These are phyloP conservation scores for Takifugu rubripes DNA, from an alignment of 2,797 vertebrate species.

Conservation along the genomic window DNA sequence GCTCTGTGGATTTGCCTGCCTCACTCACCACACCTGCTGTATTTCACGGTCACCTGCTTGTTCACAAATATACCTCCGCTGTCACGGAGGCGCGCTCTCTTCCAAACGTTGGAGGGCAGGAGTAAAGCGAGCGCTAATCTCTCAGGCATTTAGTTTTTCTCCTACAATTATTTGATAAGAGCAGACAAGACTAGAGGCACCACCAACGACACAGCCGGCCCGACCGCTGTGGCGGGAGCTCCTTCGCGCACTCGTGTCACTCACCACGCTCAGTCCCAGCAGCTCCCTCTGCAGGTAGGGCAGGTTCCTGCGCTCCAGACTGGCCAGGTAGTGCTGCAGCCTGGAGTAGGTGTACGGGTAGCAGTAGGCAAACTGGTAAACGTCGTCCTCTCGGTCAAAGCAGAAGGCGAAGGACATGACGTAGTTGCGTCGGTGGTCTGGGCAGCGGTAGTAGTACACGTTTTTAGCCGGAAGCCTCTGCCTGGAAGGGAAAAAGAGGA, in stretches of 20 bases:
- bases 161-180: conserved; percentile 86
- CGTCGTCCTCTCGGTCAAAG: conserved; percentile 93
- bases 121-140: conserved; percentile 75
- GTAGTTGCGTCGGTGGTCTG: conserved; percentile 94
- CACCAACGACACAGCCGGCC: conserved; percentile 75
- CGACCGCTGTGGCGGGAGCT: conserved; percentile 67
- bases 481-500: conserved; percentile 74
- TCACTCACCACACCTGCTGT: conserved; percentile 29
- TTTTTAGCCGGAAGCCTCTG: conserved; percentile 94
- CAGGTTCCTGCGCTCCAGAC: conserved; percentile 87
- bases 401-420: conserved; percentile 99
- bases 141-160: conserved; percentile 85
- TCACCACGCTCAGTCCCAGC: conserved; percentile 94
- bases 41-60: conserved; percentile 66
- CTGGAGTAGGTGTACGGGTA: conserved; percentile 97
- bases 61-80: conserved; percentile 67
- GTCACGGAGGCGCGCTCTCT: conserved; percentile 70
- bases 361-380: conserved; percentile 96
- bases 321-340: conserved; percentile 92
- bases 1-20: neutral
- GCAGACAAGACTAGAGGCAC: conserved; percentile 77
- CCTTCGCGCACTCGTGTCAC: conserved; percentile 51
- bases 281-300: conserved; percentile 88
- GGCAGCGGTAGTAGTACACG: conserved; percentile 97
- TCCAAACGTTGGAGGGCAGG: conserved; percentile 74